Evolutionary conservation across 2,888 invertebrate genomes (phyloP).

Genomic region (Plebejus argus): DNA sequence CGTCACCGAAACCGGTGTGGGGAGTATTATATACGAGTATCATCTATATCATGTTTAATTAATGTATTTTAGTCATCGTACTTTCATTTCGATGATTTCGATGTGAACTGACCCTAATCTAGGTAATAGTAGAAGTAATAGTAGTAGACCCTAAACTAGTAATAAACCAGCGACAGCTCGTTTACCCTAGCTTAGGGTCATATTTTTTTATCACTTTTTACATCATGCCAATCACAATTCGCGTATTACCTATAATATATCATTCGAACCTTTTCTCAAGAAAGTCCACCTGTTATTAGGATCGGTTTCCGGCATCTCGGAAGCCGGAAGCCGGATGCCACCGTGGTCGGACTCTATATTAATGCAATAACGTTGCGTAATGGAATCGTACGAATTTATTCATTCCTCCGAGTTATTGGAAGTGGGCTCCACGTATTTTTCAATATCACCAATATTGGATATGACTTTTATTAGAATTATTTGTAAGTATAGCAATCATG

Average conservation of each 20-base stretch:
- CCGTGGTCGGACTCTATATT: constrained; percentile 4
- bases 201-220: background rate
- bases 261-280: background rate
- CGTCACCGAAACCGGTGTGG: no score
- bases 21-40: no score
- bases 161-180: no score
- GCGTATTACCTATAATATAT: background rate
- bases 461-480: constrained; percentile 2
- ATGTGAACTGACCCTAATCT: no score
- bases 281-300: background rate
- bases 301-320: background rate
- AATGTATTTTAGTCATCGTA: no score
- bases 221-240: background rate
- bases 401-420: constrained; percentile 7
- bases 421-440: background rate
- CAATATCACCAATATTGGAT: constrained; percentile 7
- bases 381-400: constrained; percentile 48
- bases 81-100: no score
- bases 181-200: background rate
- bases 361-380: constrained; percentile 48
- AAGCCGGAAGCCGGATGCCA: background rate
- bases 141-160: no score
- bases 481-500: background rate
- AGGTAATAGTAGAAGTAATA: no score
- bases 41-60: no score